phyloP scores from a whole-genome alignment of 2,888 invertebrate genomes.

The Eupithecia inturbata region DNA sequence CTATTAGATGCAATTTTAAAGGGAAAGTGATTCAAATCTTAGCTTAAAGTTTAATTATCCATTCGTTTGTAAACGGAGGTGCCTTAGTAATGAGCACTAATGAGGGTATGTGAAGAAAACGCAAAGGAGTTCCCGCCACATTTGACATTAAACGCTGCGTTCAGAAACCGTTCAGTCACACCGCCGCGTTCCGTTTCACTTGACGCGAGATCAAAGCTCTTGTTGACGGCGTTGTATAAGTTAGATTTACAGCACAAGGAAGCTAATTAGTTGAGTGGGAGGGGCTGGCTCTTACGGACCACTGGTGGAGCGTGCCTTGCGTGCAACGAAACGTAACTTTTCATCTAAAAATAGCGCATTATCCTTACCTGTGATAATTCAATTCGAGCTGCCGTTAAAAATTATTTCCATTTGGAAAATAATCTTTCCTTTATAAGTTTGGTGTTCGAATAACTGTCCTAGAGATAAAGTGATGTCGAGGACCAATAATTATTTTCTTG shows the following conservation, averaged over 20 bases:
- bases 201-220: conserved; percentile 74
- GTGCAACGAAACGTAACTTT: conserved; percentile 65
- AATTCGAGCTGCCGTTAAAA: background rate
- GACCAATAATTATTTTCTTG: too few relatives aligned
- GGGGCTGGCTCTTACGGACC: conserved; percentile 58
- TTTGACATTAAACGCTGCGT: conserved; percentile 76
- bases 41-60: background rate
- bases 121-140: conserved; percentile 65
- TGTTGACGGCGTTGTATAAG: conserved; percentile 69
- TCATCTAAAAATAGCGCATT: conserved; percentile 48
- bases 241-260: conserved; percentile 81
- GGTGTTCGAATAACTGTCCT: background rate
- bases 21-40: background rate
- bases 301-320: conserved; percentile 60
- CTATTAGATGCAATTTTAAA: background rate
- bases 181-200: conserved; percentile 73
- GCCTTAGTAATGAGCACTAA: conserved; percentile 26
- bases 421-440: background rate
- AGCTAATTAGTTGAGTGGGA: conserved; percentile 76
- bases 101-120: conserved; percentile 48
- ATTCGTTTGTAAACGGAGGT: conserved; percentile 6
- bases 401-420: background rate
- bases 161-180: conserved; percentile 70
- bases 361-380: background rate
- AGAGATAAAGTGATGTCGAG: background rate